A percentile compares a stretch with the other conserved stretches of the same genome.
phyloP scores from a whole-genome alignment of 2,888 invertebrate genomes.

The Actias luna region DNA sequence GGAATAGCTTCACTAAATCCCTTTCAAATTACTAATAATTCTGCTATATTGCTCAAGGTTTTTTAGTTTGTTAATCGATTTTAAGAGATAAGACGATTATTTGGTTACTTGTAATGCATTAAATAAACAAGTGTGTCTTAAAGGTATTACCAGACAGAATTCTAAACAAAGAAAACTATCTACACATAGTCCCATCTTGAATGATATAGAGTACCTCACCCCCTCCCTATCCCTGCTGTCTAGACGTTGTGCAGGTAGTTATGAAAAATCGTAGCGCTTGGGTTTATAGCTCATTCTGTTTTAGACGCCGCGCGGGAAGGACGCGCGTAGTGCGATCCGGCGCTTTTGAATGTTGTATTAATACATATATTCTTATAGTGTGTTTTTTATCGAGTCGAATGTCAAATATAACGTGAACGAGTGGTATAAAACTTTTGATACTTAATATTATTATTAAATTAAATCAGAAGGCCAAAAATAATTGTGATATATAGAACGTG shows the following conservation, averaged over 20 bases:
- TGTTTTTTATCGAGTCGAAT: neutral
- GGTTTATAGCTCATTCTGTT: neutral
- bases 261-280: conserved; percentile 17
- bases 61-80: too few relatives aligned
- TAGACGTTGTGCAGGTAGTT: conserved; percentile 19
- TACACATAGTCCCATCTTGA: neutral
- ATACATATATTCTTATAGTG: conserved; percentile 13
- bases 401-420: neutral
- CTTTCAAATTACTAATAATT: too few relatives aligned
- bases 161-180: neutral
- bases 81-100: too few relatives aligned
- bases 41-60: too few relatives aligned
- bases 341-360: conserved; percentile 6
- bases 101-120: too few relatives aligned
- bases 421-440: too few relatives aligned
- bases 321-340: neutral
- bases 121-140: too few relatives aligned
- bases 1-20: too few relatives aligned
- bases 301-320: neutral
- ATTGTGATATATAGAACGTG: too few relatives aligned
- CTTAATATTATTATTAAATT: too few relatives aligned
- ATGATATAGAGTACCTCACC: neutral
- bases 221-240: conserved; percentile 3
- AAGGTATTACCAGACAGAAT: too few relatives aligned
- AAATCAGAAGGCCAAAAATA: too few relatives aligned